Conservation (phyloP, 2,888 invertebrate genomes). For the Ferdinandea cuprea region DNA sequence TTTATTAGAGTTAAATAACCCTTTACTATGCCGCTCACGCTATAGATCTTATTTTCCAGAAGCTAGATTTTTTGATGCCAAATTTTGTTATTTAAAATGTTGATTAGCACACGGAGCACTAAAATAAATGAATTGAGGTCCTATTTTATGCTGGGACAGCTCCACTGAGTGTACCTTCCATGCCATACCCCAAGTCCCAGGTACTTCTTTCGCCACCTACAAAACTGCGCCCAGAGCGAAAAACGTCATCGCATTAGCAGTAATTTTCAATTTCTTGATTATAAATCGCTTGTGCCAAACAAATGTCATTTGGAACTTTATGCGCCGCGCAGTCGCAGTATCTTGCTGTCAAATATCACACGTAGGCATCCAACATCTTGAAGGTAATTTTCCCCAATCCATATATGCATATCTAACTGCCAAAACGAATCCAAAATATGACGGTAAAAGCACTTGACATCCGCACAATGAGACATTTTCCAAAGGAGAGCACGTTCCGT, state of each 20-base stretch:
- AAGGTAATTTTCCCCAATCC: constrained; percentile 67
- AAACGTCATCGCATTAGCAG: constrained; percentile 46
- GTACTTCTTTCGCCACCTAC: not conserved
- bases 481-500: constrained; percentile 66
- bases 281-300: constrained; percentile 65
- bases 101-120: too few species aligned
- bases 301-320: constrained; percentile 50
- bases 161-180: too few species aligned
- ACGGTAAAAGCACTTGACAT: constrained; percentile 72
- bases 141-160: too few species aligned
- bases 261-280: constrained; percentile 74
- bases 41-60: too few species aligned
- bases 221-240: not conserved
- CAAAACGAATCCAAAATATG: constrained; percentile 64
- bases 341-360: constrained; percentile 33
- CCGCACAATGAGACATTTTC: constrained; percentile 66
- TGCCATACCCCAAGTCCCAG: too few species aligned
- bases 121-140: too few species aligned
- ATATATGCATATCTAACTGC: constrained; percentile 68
- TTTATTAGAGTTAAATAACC: too few species aligned
- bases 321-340: constrained; percentile 37
- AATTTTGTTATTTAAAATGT: too few species aligned
- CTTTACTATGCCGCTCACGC: too few species aligned
- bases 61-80: too few species aligned
- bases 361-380: constrained; percentile 40